These are phyloP conservation scores for Rhimphoctona megacephalus DNA, from an alignment of 2,888 invertebrate species.

Conservation along the genomic window DNA sequence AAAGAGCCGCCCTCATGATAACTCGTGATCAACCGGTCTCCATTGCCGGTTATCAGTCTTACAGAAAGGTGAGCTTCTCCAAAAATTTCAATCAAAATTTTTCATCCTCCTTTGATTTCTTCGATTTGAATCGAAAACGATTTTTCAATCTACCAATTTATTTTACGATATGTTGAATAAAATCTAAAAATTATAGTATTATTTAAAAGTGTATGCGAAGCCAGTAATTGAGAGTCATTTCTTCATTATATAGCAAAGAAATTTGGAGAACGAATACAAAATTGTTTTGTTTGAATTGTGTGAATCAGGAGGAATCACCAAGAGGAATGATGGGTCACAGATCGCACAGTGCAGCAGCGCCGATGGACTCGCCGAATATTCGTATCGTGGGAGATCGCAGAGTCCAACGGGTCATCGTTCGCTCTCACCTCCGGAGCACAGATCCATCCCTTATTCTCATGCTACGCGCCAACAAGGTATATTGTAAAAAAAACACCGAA, in stretches of 20 bases:
- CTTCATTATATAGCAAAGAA: no score
- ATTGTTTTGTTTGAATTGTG: background rate
- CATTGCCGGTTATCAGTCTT: slow-evolving; percentile 82
- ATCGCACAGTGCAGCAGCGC: slow-evolving; percentile 95
- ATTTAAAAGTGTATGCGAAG: background rate
- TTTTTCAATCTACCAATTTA: no score
- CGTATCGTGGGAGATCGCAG: slow-evolving; percentile 90
- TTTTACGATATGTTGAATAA: background rate
- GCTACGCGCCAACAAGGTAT: slow-evolving; percentile 86
- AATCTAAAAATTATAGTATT: background rate
- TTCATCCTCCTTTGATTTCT: no score
- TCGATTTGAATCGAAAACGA: no score
- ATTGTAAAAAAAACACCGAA: slow-evolving; percentile 22
- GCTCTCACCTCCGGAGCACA: slow-evolving; percentile 92
- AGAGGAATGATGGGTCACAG: slow-evolving; percentile 88
- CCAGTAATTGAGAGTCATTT: background rate
- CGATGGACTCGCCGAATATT: slow-evolving; percentile 88
- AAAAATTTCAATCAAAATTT: no score
- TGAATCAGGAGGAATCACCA: slow-evolving; percentile 85
- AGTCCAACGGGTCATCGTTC: slow-evolving; percentile 92
- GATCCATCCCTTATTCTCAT: slow-evolving; percentile 88
- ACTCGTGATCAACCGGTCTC: slow-evolving; percentile 86
- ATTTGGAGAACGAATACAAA: background rate
- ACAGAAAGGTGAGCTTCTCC: slow-evolving; percentile 84
- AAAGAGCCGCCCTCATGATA: slow-evolving; percentile 89